Conservation (phyloP, 2,888 invertebrate species). For the Hydroisotoma schaefferi region DNA sequence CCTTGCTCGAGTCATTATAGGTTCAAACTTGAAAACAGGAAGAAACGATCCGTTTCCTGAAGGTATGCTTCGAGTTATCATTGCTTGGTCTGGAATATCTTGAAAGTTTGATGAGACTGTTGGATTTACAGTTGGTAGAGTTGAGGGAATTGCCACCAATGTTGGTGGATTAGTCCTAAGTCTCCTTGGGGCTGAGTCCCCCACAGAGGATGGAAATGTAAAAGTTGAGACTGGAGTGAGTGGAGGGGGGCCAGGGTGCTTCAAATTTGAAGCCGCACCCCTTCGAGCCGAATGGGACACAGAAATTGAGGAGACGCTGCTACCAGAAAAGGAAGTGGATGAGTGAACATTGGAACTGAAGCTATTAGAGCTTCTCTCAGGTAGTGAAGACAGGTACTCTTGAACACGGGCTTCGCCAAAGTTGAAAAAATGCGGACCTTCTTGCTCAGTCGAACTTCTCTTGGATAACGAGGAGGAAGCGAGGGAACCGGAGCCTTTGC, state of each 20-base stretch:
- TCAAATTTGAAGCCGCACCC: background rate
- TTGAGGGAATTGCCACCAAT: constrained; percentile 10
- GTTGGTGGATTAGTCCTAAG: constrained; percentile 7
- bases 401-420: constrained; percentile 56
- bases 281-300: background rate
- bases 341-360: constrained; percentile 32
- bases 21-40: constrained; percentile 38
- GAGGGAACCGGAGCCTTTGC: constrained; percentile 38
- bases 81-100: background rate
- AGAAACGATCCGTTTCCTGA: background rate
- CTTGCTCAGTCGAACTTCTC: constrained; percentile 41
- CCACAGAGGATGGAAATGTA: constrained; percentile 23
- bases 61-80: background rate
- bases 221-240: constrained; percentile 19
- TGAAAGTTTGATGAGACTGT: background rate
- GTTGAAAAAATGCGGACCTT: constrained; percentile 52
- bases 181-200: constrained; percentile 11
- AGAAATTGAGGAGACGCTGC: constrained; percentile 23
- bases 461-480: constrained; percentile 45
- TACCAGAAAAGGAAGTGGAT: constrained; percentile 32
- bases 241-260: constrained; percentile 13
- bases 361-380: constrained; percentile 52
- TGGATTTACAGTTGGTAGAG: constrained; percentile 4
- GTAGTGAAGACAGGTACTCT: constrained; percentile 56
- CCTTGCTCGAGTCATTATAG: constrained; percentile 47